A percentile compares a stretch with the other conserved stretches of the same genome.
Conservation (phyloP, 2,113 vertebrate species). For the Ptyas mucosa region DNA sequence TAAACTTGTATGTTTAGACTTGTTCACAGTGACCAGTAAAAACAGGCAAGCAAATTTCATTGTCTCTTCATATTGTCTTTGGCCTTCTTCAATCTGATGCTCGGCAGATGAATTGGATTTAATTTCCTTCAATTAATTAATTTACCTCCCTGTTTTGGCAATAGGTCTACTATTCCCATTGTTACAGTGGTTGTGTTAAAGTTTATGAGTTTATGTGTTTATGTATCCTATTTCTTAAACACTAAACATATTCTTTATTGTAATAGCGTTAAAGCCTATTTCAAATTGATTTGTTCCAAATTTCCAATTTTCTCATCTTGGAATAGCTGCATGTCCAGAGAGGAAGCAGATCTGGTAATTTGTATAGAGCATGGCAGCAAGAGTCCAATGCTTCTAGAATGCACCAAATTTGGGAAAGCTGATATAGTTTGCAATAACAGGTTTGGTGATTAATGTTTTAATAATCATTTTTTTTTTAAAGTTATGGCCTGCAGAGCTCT, state of each 20-base stretch:
- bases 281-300: neutral
- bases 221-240: neutral
- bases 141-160: neutral
- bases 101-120: neutral
- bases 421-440: neutral
- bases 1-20: neutral
- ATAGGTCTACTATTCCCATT: neutral
- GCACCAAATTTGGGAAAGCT: neutral
- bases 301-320: neutral
- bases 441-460: neutral
- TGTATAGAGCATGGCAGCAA: neutral
- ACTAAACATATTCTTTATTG: neutral
- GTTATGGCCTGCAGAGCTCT: no score
- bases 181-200: neutral
- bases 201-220: neutral
- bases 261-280: neutral
- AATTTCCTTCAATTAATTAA: neutral
- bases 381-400: neutral
- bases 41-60: neutral
- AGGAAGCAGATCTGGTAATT: neutral
- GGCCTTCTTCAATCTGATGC: neutral
- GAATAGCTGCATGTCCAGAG: neutral
- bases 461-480: neutral
- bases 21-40: neutral
- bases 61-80: neutral